Evolutionary conservation across 2,113 vertebrate genomes (phyloP).

Genomic region (Polypterus senegalus): DNA sequence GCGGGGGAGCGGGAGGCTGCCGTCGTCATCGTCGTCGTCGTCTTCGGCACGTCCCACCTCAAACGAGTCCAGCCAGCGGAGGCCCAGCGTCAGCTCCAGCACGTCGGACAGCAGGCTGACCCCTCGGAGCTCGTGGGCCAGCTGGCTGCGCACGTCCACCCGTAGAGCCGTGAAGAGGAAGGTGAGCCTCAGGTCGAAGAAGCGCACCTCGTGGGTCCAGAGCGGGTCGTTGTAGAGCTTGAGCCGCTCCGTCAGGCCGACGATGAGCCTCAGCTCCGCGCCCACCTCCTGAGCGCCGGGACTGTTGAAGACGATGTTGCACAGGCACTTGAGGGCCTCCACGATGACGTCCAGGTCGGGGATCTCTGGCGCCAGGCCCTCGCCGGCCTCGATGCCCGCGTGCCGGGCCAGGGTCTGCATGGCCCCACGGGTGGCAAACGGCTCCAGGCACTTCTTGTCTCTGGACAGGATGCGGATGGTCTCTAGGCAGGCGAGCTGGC

Average conservation of each 20-base stretch:
- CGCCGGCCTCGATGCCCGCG: conserved; percentile 41
- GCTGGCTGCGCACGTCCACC: conserved; percentile 62
- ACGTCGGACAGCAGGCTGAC: conserved; percentile 54
- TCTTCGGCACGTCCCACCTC: conserved; percentile 43
- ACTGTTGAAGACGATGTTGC: conserved; percentile 80
- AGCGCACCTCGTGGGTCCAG: conserved; percentile 66
- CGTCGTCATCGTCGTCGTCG: conserved; percentile 18
- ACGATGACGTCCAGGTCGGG: conserved; percentile 66
- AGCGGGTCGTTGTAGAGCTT: conserved; percentile 51
- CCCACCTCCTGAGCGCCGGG: conserved; percentile 53
- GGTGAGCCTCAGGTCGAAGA: conserved; percentile 77
- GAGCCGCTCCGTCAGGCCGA: conserved; percentile 58
- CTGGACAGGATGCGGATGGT: conserved; percentile 78
- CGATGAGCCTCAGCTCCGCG: conserved; percentile 54
- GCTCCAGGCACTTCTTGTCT: conserved; percentile 63
- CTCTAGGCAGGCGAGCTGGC: conserved; percentile 71
- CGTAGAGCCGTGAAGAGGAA: conserved; percentile 76
- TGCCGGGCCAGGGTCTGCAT: conserved; percentile 57
- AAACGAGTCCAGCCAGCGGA: conserved; percentile 56
- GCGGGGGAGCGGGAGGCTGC: conserved; percentile 44
- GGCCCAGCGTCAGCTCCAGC: conserved; percentile 58
- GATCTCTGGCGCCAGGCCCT: conserved; percentile 37
- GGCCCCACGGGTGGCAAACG: conserved; percentile 53
- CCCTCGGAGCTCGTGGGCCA: conserved; percentile 68
- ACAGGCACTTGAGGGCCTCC: conserved; percentile 81